Percentiles rank a stretch among this genome's conserved stretches.
These are phyloP conservation scores for human (Homo sapiens) DNA, from an alignment of 2,113 vertebrate species.

Conservation along the genomic window GRCh38 chr18:47992501-47993000, in stretches of 20 bases:
- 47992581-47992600: conserved; percentile 12
- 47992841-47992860: neutral
- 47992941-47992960: neutral
- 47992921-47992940: neutral
- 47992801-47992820: conserved; percentile 23
- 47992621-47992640: neutral
- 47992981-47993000: neutral
- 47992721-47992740: neutral
- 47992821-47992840: neutral
- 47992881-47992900: neutral
- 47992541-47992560: neutral
- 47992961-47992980: rapidly evolving
- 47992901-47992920: rapidly evolving
- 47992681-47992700: neutral
- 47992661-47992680: neutral
- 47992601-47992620: neutral
- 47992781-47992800: neutral
- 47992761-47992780: neutral
- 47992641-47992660: neutral
- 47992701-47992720: neutral
- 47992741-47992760: neutral
- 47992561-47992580: neutral
- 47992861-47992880: neutral
- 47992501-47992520: neutral
- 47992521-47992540: neutral